Percentiles rank a stretch among this genome's conserved stretches.
Conservation (phyloP, 2,113 vertebrate genomes). For the Entomyzon cyanotis region DNA sequence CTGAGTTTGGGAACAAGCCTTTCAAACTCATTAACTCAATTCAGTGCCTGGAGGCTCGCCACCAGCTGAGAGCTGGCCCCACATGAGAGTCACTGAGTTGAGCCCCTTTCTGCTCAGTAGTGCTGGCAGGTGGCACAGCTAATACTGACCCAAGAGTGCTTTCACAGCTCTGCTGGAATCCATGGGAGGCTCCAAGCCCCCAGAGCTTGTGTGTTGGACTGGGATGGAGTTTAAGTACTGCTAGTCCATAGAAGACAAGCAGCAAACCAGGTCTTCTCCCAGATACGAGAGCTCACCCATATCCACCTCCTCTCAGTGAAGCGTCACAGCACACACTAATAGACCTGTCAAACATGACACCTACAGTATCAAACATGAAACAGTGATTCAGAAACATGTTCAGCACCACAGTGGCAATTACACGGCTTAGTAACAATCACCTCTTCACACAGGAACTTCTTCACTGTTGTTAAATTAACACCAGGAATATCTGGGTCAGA, state of each 20-base stretch:
- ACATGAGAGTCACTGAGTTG: not conserved
- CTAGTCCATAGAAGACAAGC: not conserved
- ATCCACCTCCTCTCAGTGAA: not conserved
- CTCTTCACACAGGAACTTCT: not conserved
- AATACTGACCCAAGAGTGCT: not conserved
- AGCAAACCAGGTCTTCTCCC: not conserved
- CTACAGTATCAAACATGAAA: not conserved
- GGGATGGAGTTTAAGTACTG: not conserved
- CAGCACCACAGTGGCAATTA: not conserved
- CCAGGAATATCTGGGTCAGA: not conserved
- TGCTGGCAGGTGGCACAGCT: not conserved
- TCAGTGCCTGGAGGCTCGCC: not conserved
- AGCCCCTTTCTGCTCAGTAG: not conserved
- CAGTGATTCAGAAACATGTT: not conserved
- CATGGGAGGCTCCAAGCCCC: not conserved
- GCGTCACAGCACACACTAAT: not conserved
- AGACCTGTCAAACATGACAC: not conserved
- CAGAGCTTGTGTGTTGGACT: not conserved
- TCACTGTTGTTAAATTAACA: not conserved
- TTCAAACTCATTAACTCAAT: not conserved
- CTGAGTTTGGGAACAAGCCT: not conserved
- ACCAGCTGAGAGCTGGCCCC: not conserved
- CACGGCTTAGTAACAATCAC: not conserved
- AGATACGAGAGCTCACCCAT: fast-evolving
- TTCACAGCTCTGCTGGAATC: not conserved